Conservation (phyloP, 53 echinoderm and acorn worm species). For the Holothuria leucospilota region DNA sequence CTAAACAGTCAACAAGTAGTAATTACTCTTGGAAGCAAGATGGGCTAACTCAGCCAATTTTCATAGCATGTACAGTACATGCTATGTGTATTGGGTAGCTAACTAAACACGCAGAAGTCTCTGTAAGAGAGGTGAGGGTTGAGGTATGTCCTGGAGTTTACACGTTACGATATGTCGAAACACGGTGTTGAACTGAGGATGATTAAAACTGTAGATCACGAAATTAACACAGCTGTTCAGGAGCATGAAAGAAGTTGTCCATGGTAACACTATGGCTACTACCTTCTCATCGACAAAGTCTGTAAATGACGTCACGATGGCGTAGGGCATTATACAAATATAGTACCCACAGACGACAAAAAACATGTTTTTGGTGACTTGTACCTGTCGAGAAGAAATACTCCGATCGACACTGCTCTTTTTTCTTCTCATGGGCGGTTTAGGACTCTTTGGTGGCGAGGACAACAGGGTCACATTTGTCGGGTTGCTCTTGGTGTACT, state of each 20-base stretch:
- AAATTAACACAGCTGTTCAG: slow-evolving; percentile 40
- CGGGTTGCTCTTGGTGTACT: slow-evolving; percentile 3
- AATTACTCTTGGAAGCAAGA: too few relatives aligned
- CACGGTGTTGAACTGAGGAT: slow-evolving; percentile 39
- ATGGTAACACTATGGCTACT: slow-evolving; percentile 2
- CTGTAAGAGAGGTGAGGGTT: slow-evolving; percentile 26
- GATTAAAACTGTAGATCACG: slow-evolving; percentile 41
- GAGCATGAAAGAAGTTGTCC: slow-evolving; percentile 24
- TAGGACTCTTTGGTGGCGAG: slow-evolving; percentile 19
- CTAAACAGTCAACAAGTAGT: too few relatives aligned
- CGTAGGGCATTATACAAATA: slow-evolving; percentile 37
- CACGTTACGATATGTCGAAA: slow-evolving; percentile 18
- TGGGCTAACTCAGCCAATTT: too few relatives aligned
- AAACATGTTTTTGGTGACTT: slow-evolving; percentile 51
- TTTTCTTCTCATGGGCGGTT: neutral
- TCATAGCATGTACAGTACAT: too few relatives aligned
- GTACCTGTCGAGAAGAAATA: slow-evolving; percentile 38
- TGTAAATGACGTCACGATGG: slow-evolving; percentile 5
- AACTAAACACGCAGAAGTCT: neutral
- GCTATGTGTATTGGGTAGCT: too few relatives aligned
- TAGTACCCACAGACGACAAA: slow-evolving; percentile 46
- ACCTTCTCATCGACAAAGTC: neutral
- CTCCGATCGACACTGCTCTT: slow-evolving; percentile 6
- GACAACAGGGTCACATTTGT: slow-evolving; percentile 2
- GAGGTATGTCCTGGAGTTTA: slow-evolving; percentile 4